A percentile compares a stretch with the other conserved stretches of the same genome.
Evolutionary conservation across 2,888 invertebrate species (phyloP).

Genomic region (Philaethria dido): DNA sequence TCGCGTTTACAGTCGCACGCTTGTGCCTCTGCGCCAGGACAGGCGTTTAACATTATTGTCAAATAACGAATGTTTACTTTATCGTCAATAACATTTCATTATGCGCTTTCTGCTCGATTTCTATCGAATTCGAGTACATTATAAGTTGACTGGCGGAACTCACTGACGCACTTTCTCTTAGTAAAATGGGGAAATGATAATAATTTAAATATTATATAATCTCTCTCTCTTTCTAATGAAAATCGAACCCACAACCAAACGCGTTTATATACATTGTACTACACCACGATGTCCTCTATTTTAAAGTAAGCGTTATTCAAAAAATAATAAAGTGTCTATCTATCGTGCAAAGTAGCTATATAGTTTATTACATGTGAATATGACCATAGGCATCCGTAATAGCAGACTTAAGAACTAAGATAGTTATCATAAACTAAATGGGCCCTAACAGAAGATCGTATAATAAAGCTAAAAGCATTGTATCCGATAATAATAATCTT

Average conservation of each 20-base stretch:
- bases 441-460: conserved; percentile 16
- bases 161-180: neutral
- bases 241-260: too few relatives aligned
- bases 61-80: too few relatives aligned
- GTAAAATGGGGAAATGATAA: neutral
- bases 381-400: neutral
- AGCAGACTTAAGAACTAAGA: neutral
- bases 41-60: too few relatives aligned
- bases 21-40: too few relatives aligned
- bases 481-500: conserved; percentile 9
- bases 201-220: neutral
- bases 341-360: neutral
- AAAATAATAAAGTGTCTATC: too few relatives aligned
- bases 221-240: too few relatives aligned
- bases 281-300: too few relatives aligned
- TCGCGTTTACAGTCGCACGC: too few relatives aligned
- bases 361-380: conserved; percentile 1
- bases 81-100: too few relatives aligned
- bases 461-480: conserved; percentile 23
- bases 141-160: neutral
- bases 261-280: too few relatives aligned
- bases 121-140: neutral
- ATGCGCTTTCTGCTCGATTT: too few relatives aligned
- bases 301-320: too few relatives aligned
- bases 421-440: conserved; percentile 24